Conservation (phyloP, 2,113 vertebrate species). For the Eublepharis macularius region DNA sequence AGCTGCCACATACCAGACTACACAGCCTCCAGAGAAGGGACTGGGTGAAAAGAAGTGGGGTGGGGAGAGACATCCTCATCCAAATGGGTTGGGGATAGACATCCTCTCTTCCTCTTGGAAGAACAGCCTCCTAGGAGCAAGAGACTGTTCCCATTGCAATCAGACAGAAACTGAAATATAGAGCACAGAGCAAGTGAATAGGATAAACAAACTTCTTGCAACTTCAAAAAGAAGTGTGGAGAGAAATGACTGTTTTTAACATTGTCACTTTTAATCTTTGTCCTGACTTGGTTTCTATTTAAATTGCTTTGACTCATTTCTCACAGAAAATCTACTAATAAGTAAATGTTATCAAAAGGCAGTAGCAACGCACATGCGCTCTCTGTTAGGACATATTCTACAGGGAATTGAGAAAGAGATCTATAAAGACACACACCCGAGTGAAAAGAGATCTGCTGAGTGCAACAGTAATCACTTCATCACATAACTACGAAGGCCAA, state of each 20-base stretch:
- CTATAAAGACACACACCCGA: no score
- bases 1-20: background rate
- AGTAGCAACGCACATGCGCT: background rate
- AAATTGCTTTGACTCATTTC: background rate
- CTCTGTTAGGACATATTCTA: no score
- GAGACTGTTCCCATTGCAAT: background rate
- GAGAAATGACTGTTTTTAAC: background rate
- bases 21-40: background rate
- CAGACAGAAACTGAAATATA: background rate
- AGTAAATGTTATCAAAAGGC: background rate
- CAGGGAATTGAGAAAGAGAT: no score
- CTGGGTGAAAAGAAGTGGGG: background rate
- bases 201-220: background rate
- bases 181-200: background rate
- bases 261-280: background rate
- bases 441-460: background rate
- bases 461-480: background rate
- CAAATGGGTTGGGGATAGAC: background rate
- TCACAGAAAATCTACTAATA: background rate
- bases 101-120: background rate
- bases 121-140: background rate
- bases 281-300: background rate
- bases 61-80: no score
- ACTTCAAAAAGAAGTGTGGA: background rate
- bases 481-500: background rate